These are phyloP conservation scores for Agrotis segetum DNA, from an alignment of 2,888 invertebrate species.

Conservation along the genomic window DNA sequence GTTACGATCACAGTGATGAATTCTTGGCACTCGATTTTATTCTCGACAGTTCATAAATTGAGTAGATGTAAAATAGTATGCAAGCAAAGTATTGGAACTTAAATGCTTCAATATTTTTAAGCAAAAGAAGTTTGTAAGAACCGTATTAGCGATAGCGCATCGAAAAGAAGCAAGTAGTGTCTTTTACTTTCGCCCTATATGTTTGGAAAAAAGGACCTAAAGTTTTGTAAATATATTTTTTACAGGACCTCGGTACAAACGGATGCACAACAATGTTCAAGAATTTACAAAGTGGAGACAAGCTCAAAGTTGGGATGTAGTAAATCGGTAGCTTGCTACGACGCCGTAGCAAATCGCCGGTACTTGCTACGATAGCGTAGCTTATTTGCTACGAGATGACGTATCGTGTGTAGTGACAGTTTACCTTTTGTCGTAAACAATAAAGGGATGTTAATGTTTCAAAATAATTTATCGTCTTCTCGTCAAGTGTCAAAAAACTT, in stretches of 20 bases:
- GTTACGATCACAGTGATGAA: slow-evolving; percentile 46
- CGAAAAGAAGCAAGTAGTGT: too few species aligned
- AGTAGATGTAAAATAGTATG: not conserved
- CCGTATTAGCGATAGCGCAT: too few species aligned
- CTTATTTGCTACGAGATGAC: slow-evolving; percentile 32
- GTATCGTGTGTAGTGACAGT: not conserved
- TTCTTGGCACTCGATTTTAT: slow-evolving; percentile 51
- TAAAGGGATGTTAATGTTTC: not conserved
- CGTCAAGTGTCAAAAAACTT: not conserved
- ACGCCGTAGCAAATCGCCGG: slow-evolving; percentile 22
- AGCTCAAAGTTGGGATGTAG: not conserved
- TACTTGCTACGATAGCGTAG: slow-evolving; percentile 33
- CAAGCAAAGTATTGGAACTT: not conserved
- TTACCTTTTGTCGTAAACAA: not conserved
- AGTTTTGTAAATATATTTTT: too few species aligned
- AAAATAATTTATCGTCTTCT: not conserved
- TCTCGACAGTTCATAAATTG: slow-evolving; percentile 26
- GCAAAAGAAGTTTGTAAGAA: not conserved
- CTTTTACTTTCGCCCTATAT: too few species aligned
- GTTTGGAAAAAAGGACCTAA: too few species aligned
- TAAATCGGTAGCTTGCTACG: slow-evolving; percentile 10
- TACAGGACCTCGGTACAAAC: not conserved
- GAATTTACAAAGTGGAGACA: not conserved
- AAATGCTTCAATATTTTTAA: not conserved
- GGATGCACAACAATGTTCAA: not conserved